These are phyloP conservation scores for Ophion ellenae DNA, from an alignment of 2,888 invertebrate species.

Conservation along the genomic window DNA sequence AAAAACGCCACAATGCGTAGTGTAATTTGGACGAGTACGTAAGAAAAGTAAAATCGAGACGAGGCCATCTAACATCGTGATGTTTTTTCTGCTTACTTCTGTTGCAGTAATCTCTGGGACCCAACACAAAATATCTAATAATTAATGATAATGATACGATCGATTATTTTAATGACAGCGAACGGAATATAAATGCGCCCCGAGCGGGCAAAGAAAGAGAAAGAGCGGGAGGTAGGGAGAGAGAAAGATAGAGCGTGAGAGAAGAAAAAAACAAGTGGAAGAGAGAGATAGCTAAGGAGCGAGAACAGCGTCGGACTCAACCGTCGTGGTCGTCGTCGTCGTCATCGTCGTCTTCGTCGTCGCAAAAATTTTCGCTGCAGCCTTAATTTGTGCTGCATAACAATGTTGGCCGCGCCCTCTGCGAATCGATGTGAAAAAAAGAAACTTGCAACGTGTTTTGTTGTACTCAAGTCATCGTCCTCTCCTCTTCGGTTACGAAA, in stretches of 20 bases:
- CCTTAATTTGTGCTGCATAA: constrained; percentile 32
- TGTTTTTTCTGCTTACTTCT: constrained; percentile 71
- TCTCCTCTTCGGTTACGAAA: constrained; percentile 36
- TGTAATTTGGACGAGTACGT: not conserved
- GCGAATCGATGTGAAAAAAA: constrained; percentile 47
- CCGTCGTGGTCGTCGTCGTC: constrained; percentile 59
- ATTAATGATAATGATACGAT: constrained; percentile 79
- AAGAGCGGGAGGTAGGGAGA: constrained; percentile 38
- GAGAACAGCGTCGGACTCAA: constrained; percentile 58
- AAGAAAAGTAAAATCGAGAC: not conserved
- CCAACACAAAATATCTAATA: constrained; percentile 82
- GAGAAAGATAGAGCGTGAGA: constrained; percentile 17
- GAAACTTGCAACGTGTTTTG: constrained; percentile 49
- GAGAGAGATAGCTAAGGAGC: constrained; percentile 35
- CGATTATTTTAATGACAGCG: constrained; percentile 70
- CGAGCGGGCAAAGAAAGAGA: constrained; percentile 42
- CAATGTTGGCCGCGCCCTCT: constrained; percentile 47
- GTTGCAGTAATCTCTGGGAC: constrained; percentile 83
- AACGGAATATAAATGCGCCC: constrained; percentile 63
- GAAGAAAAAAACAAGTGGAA: not conserved
- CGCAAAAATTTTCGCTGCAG: constrained; percentile 42
- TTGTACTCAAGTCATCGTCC: constrained; percentile 55
- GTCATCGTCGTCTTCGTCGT: constrained; percentile 53
- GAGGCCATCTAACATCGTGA: constrained; percentile 28
- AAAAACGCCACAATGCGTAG: not conserved